Base-by-base conservation (phyloP, 2,888 invertebrate species). In the Idaea aversata region DNA sequence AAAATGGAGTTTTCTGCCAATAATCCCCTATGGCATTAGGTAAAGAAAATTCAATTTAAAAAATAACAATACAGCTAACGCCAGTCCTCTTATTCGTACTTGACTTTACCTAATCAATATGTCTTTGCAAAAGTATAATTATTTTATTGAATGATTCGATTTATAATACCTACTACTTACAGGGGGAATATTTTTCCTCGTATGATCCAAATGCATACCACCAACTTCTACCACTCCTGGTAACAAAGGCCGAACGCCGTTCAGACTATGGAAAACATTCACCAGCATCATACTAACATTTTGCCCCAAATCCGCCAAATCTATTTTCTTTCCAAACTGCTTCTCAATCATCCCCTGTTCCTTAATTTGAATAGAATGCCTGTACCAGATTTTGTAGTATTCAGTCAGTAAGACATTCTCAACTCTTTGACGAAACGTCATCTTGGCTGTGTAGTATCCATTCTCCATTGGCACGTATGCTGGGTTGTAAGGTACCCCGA, bases 181-280 rank as follows among this genome's bases (percentile, higher is more conserved):
- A 63, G 80, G 64, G 0, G 95, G 93, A 70, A 95, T 80, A 4
- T 87, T 74, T 60, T 91, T 87, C 10, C 72, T 81, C 3, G 76
- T 76, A 3, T 84, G 80, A 47, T 86, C 86, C 60, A 95, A 85
- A 76, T 95, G 95, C 82, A 95, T 90, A 0, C 95, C 95, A 7
- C 95, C 95, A 13, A 95, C 92, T 86, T 95, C 95, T 10, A 96
- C 86, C 0, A 95, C 82, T 25, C 94, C 94, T 0, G 94, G 94
- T 0, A 94, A 76, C 3, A 88, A 75, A 0, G 95, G 95, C 25
- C 91, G 89, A 1, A 93, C 91, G 0, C 94, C 95, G 66, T 94
- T 93, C 59, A 95, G 75, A 0, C 94, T 92, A 69, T 94, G 94
- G 76, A 95, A 95, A 5, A 94, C 94, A 75, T 96, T 96, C 5